Evolutionary conservation across 2,888 invertebrate genomes (phyloP).

Genomic region (Phortica okadai): DNA sequence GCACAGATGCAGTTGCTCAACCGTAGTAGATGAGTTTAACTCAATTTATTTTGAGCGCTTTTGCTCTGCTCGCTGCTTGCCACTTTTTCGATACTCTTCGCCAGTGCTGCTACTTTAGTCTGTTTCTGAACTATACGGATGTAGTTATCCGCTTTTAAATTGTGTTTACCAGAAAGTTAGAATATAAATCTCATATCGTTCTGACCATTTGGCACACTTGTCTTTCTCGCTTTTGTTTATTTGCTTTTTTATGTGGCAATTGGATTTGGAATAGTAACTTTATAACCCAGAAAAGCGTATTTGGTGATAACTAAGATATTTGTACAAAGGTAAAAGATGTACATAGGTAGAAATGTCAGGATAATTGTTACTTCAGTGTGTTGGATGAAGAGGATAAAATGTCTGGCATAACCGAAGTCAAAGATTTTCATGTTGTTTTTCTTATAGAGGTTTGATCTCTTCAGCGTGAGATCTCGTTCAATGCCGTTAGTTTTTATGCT

Average conservation of each 20-base stretch:
- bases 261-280: too few species aligned
- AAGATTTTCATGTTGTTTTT: neutral
- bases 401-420: neutral
- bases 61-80: neutral
- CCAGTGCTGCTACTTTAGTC: neutral
- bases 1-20: neutral
- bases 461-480: neutral
- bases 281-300: too few species aligned
- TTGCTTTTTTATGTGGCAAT: too few species aligned
- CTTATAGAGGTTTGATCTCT: neutral
- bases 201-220: too few species aligned
- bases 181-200: too few species aligned
- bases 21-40: neutral
- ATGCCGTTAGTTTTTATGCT: slow-evolving; percentile 6
- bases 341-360: too few species aligned
- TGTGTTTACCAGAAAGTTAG: too few species aligned
- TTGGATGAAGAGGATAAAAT: neutral
- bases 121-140: neutral
- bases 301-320: too few species aligned
- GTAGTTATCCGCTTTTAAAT: too few species aligned
- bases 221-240: too few species aligned
- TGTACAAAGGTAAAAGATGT: too few species aligned
- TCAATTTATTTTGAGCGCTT: slow-evolving; percentile 3
- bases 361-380: neutral
- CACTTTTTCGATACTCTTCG: neutral